phyloP scores from a whole-genome alignment of 2,888 invertebrate genomes.

The Troides helena region DNA sequence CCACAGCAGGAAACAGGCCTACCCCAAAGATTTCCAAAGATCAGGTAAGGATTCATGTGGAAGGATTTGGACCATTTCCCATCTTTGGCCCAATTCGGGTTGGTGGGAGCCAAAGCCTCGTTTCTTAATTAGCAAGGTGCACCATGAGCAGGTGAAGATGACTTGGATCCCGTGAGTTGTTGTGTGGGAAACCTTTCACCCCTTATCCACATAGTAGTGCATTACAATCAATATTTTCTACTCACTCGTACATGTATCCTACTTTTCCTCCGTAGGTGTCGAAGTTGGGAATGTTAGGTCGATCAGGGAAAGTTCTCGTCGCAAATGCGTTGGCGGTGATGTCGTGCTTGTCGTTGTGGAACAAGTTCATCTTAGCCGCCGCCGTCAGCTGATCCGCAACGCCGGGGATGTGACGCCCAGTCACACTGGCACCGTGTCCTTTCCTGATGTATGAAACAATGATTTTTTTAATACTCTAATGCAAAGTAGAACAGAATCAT shows the following conservation, averaged over 20 bases:
- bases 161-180: no score
- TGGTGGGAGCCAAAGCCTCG: neutral
- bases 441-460: conserved; percentile 34
- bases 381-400: conserved; percentile 49
- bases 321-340: conserved; percentile 46
- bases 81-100: no score
- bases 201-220: no score
- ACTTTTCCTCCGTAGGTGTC: conserved; percentile 44
- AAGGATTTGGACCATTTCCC: no score
- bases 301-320: conserved; percentile 42
- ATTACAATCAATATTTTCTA: conserved; percentile 1
- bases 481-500: neutral
- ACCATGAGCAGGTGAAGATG: no score
- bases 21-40: no score
- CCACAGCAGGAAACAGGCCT: no score
- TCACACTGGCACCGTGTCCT: conserved; percentile 42
- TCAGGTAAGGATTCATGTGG: no score
- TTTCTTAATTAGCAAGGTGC: no score
- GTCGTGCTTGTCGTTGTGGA: conserved; percentile 45
- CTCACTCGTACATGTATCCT: conserved; percentile 48
- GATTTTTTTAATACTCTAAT: neutral
- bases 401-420: conserved; percentile 44
- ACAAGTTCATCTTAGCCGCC: conserved; percentile 43
- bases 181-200: no score
- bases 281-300: conserved; percentile 40